These are phyloP conservation scores for rat (Rattus norvegicus) DNA, from an alignment of 2,113 vertebrate genomes.

Conservation along the genomic window DNA sequence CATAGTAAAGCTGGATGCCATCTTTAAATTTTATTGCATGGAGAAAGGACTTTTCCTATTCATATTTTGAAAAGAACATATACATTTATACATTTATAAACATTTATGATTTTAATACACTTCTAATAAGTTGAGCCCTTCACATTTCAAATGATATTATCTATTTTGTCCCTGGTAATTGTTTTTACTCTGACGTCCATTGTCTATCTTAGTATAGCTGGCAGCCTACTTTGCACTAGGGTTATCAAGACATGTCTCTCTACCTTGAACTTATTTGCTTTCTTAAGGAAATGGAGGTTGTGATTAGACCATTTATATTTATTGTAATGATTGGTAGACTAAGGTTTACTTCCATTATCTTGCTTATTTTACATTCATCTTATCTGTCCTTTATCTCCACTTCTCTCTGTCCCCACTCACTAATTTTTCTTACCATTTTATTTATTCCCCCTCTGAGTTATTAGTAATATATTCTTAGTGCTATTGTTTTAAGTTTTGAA, in stretches of 20 bases:
- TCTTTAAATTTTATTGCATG: neutral
- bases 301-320: neutral
- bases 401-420: neutral
- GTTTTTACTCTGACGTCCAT: neutral
- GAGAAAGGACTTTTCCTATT: neutral
- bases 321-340: neutral
- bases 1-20: neutral
- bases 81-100: neutral
- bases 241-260: neutral
- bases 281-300: neutral
- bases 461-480: neutral
- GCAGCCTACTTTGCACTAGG: neutral
- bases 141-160: neutral
- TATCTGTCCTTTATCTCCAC: neutral
- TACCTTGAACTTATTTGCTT: neutral
- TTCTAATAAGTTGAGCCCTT: neutral
- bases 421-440: neutral
- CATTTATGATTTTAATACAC: neutral
- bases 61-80: neutral
- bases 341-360: neutral
- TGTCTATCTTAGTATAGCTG: neutral
- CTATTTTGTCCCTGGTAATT: neutral
- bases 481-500: neutral
- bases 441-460: neutral
- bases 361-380: neutral